phyloP scores from a whole-genome alignment of 2,797 vertebrate genomes.

The Squalus acanthias region DNA sequence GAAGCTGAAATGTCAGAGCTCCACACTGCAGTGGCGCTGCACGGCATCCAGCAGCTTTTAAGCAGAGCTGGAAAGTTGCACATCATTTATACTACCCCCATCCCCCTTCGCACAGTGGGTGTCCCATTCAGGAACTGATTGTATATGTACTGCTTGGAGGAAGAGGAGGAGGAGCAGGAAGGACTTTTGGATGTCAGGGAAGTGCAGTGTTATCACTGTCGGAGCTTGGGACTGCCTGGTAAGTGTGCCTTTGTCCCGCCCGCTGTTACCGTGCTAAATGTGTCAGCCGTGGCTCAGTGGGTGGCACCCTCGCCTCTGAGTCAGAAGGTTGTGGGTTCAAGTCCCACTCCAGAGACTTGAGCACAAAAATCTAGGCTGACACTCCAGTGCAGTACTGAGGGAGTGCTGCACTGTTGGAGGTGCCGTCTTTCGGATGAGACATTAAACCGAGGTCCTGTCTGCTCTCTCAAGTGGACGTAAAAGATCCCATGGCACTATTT shows the following conservation, averaged over 20 bases:
- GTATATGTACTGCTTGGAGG: background rate
- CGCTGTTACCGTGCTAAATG: background rate
- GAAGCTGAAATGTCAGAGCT: background rate
- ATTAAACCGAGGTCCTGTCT: too few species aligned
- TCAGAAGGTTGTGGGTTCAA: too few species aligned
- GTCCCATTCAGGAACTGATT: background rate
- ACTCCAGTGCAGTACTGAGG: too few species aligned
- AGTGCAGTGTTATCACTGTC: background rate
- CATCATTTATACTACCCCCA: background rate
- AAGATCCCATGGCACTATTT: too few species aligned
- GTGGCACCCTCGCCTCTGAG: too few species aligned
- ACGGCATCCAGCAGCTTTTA: background rate
- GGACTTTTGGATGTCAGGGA: background rate
- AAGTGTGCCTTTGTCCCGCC: background rate
- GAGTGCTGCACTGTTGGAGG: too few species aligned
- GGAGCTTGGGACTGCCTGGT: background rate
- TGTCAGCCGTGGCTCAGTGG: too few species aligned
- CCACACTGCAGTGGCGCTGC: background rate
- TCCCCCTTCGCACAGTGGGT: too few species aligned
- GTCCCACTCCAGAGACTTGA: too few species aligned
- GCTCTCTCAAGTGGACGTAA: too few species aligned
- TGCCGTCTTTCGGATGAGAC: too few species aligned
- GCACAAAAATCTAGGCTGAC: too few species aligned
- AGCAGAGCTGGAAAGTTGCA: background rate
- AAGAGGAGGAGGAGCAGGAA: background rate